Conservation (phyloP, 2,797 vertebrate species). For the Manis pentadactyla region DNA sequence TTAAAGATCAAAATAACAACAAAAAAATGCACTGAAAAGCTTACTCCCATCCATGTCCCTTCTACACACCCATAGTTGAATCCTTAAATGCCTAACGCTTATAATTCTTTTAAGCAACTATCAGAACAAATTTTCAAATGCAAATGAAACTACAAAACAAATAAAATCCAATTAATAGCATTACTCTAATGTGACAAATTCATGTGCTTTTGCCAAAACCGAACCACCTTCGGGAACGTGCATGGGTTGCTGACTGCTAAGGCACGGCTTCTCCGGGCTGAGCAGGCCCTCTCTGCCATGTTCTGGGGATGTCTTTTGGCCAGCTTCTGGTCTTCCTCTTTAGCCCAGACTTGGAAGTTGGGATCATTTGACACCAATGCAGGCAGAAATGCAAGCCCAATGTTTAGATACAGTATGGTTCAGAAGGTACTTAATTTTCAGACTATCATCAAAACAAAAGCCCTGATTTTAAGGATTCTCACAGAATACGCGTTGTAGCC, state of each 20-base stretch:
- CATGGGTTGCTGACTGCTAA: not conserved
- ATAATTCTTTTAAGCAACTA: slow-evolving; percentile 60
- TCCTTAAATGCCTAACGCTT: not conserved
- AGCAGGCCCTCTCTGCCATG: rapidly evolving
- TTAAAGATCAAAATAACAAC: slow-evolving; percentile 30
- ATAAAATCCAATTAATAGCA: slow-evolving; percentile 54
- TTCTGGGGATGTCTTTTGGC: not conserved
- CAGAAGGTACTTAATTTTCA: not conserved
- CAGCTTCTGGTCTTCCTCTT: not conserved
- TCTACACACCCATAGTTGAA: not conserved
- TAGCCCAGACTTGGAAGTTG: not conserved
- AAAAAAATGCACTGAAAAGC: not conserved
- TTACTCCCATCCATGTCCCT: not conserved
- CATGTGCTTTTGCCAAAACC: slow-evolving; percentile 13
- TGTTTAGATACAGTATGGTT: not conserved
- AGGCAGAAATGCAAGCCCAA: not conserved
- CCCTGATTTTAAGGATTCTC: not conserved
- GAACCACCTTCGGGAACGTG: not conserved
- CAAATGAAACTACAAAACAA: slow-evolving; percentile 68
- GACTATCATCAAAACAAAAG: not conserved
- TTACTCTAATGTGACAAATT: slow-evolving; percentile 39
- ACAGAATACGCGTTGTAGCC: not conserved
- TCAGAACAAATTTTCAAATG: slow-evolving; percentile 61
- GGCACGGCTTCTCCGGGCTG: not conserved
- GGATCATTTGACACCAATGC: not conserved